Base-by-base conservation (phyloP, 35 echinoderm and acorn worm species). In the Apostichopus parvimensis region DNA sequence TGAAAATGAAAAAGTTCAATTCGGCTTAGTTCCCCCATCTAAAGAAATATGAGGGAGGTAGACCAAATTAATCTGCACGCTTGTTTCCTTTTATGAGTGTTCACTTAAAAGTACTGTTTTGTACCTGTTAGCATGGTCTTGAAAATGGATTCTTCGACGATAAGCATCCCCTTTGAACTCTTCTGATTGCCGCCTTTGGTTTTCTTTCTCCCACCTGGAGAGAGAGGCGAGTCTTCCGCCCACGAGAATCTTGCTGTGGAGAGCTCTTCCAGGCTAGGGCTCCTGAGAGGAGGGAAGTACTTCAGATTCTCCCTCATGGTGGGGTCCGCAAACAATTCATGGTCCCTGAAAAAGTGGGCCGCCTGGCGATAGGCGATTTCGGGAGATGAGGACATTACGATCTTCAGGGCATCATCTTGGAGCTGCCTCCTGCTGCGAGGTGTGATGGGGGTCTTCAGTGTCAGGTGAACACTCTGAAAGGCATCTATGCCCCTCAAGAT, bases 281-380 rank as follows among this genome's bases (percentile, higher is more conserved):
- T 99, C 7, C 95, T 28, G 53, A 99, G 26, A 0, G 95, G 97
- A 61, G 97, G 97, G 10, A 93, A 77, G 92, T 92, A 99, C 5
- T 91, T 87, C 75, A 99, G 78, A 62, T 99, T 99, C 28, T 91
- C 91, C 25, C 97, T 90, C 93, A 99, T 96, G 10, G 95, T 79
- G 0, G 95, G 97, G 78, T 99, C 97, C 0, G 97, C 95, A 77
- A 96, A 99, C 45, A 99, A 77, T 64, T 99, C 97, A 26, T 93
- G 93, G 81, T 96, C 95, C 75, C 93, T 60, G 89, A 99, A 99
- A 84, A 99, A 99, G 45, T 94, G 72, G 13, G 92, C 82, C 13
- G 97, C 93, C 78, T 99, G 97, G 8, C 97, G 93, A 91, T 96
- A 99, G 4, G 97, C 97, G 9, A 95, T 91, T 85, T 99, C 97